Evolutionary conservation across 1,140 invertebrate species (phyloP).

Genomic region (Hyles euphorbiae): DNA sequence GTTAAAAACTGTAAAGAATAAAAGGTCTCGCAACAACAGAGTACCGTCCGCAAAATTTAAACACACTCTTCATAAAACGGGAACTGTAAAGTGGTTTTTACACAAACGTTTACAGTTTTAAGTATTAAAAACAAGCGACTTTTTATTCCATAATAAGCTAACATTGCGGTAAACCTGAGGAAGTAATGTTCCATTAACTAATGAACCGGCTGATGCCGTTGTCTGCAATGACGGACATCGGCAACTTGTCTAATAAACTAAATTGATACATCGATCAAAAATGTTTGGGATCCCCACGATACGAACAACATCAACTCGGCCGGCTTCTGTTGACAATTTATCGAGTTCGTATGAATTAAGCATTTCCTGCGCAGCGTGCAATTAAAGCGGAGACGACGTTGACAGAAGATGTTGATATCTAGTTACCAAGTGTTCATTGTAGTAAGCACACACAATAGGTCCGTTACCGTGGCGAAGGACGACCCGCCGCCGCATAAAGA

Average conservation of each 20-base stretch:
- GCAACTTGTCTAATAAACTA: constrained; percentile 18
- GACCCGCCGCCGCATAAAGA: constrained; percentile 60
- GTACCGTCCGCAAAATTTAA: too few relatives aligned
- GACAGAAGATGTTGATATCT: constrained; percentile 62
- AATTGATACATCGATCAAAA: constrained; percentile 23
- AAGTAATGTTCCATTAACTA: constrained; percentile 14
- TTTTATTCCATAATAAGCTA: too few relatives aligned
- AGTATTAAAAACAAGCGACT: too few relatives aligned
- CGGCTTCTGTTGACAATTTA: constrained; percentile 15
- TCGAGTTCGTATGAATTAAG: constrained; percentile 30
- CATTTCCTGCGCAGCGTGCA: constrained; percentile 35
- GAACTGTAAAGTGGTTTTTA: too few relatives aligned
- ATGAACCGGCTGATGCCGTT: constrained; percentile 21
- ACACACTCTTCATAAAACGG: too few relatives aligned
- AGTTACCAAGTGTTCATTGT: constrained; percentile 69
- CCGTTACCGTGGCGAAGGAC: constrained; percentile 70
- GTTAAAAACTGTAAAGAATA: too few relatives aligned
- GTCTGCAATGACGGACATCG: constrained; percentile 18
- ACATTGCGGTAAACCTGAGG: too few relatives aligned
- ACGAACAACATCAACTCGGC: not conserved
- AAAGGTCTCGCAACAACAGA: too few relatives aligned
- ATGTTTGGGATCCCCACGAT: constrained; percentile 10
- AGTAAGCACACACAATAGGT: constrained; percentile 51
- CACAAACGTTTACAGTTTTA: too few relatives aligned
- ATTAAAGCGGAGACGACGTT: constrained; percentile 41